Percentiles rank a stretch among this genome's conserved stretches.
Conservation (phyloP, 2,113 vertebrate genomes). For the Struthidea cinerea region DNA sequence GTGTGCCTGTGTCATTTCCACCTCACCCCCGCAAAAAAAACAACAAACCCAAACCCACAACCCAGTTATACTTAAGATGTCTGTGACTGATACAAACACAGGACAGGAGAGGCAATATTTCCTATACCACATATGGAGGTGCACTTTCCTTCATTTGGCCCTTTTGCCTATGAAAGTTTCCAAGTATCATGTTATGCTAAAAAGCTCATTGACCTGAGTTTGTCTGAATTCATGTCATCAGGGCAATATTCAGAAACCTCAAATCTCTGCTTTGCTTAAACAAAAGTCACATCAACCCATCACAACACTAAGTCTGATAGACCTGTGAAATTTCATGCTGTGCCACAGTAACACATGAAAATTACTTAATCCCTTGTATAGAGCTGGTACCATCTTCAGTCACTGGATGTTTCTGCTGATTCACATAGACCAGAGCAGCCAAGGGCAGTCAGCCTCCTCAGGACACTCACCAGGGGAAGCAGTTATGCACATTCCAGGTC, state of each 20-base stretch:
- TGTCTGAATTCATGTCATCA: neutral
- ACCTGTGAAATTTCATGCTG: neutral
- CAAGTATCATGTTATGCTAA: neutral
- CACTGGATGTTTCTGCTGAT: neutral
- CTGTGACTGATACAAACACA: neutral
- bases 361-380: neutral
- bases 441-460: neutral
- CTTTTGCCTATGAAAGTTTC: neutral
- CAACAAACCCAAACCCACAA: neutral
- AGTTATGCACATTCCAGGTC: neutral
- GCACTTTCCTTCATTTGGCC: neutral
- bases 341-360: neutral
- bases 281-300: neutral
- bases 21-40: accelerated
- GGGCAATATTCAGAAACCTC: neutral
- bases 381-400: neutral
- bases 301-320: neutral
- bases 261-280: neutral
- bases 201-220: neutral
- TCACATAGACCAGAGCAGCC: neutral
- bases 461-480: neutral
- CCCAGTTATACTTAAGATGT: neutral
- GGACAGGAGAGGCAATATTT: neutral
- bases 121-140: neutral
- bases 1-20: neutral